These are phyloP conservation scores for Pontoporia blainvillei DNA, from an alignment of 2,113 vertebrate species.

Conservation along the genomic window DNA sequence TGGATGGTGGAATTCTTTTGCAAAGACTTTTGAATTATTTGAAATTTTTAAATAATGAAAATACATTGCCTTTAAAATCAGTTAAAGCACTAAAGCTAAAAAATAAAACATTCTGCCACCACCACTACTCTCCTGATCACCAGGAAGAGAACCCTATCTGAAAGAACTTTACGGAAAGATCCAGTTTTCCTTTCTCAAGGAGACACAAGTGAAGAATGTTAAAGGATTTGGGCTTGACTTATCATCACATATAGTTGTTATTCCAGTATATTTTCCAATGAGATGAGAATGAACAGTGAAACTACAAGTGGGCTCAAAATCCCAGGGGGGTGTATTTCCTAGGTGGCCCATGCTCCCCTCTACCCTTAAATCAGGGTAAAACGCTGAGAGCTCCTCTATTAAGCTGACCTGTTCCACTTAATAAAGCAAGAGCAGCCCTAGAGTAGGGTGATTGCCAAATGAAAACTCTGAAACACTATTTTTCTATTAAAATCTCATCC, in stretches of 20 bases:
- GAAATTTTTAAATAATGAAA: not conserved
- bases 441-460: conserved; percentile 65
- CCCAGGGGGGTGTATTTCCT: not conserved
- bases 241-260: not conserved
- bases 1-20: not conserved
- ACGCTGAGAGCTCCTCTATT: not conserved
- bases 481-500: conserved; percentile 72
- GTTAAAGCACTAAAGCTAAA: not conserved
- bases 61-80: not conserved
- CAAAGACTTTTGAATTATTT: conserved; percentile 1
- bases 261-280: not conserved
- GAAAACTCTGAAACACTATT: conserved; percentile 66
- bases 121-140: not conserved
- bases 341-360: not conserved
- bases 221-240: not conserved
- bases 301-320: not conserved
- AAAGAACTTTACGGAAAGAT: not conserved
- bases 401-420: conserved; percentile 44
- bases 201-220: not conserved
- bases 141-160: not conserved
- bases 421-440: conserved; percentile 54
- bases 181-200: not conserved
- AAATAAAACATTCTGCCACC: not conserved
- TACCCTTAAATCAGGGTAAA: conserved; percentile 22
- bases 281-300: conserved; percentile 26